These are phyloP conservation scores for Priocnemis perturbator DNA, from an alignment of 2,888 invertebrate genomes.

Conservation along the genomic window DNA sequence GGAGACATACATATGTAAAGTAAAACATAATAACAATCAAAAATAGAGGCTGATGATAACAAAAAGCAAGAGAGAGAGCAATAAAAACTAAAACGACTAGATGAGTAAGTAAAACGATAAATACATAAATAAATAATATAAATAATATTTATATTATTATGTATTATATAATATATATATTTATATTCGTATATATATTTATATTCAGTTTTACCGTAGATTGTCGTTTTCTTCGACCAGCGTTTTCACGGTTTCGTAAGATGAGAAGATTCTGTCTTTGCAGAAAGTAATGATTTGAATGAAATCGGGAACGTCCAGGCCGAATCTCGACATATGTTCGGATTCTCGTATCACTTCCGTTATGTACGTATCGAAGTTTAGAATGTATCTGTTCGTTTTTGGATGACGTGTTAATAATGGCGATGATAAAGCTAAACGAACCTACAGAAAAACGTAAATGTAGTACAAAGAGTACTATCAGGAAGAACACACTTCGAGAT, in stretches of 20 bases:
- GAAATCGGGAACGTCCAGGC: constrained; percentile 85
- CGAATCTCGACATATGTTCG: constrained; percentile 87
- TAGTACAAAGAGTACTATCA: too few species aligned
- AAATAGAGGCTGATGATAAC: too few species aligned
- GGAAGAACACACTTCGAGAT: too few species aligned
- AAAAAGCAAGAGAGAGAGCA: too few species aligned
- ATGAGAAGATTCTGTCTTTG: constrained; percentile 81
- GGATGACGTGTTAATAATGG: constrained; percentile 84
- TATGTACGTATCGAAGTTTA: constrained; percentile 86
- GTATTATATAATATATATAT: background rate
- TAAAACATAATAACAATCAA: too few species aligned
- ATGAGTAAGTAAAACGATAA: too few species aligned
- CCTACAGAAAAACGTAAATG: constrained; percentile 71
- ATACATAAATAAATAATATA: background rate
- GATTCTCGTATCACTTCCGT: constrained; percentile 86
- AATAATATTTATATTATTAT: background rate
- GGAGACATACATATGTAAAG: too few species aligned
- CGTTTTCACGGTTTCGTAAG: constrained; percentile 80
- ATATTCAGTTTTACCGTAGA: constrained; percentile 63
- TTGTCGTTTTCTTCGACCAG: constrained; percentile 81
- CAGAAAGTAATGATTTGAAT: constrained; percentile 86
- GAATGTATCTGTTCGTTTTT: constrained; percentile 80
- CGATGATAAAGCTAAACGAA: constrained; percentile 81
- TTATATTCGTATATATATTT: too few species aligned
- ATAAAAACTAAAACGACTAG: too few species aligned